Percentiles rank a stretch among this genome's conserved stretches.
phyloP scores from a whole-genome alignment of 2,888 invertebrate genomes.

The Thymelicus acteon region DNA sequence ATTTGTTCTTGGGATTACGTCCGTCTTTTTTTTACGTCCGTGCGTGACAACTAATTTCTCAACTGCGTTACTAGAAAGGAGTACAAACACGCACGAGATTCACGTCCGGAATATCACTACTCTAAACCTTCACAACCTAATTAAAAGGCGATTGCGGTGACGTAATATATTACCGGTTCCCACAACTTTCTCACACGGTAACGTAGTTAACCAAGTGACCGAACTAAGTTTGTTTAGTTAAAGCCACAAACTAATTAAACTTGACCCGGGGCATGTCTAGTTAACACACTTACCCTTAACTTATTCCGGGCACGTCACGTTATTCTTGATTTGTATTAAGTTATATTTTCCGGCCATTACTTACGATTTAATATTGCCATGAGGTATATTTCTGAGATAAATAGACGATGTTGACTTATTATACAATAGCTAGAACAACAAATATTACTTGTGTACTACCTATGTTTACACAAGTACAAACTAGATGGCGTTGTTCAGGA shows the following conservation, averaged over 20 bases:
- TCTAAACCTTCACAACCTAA: neutral
- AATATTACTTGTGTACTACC: too few relatives aligned
- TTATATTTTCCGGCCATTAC: neutral
- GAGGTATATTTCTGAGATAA: too few relatives aligned
- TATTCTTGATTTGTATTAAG: constrained; percentile 1
- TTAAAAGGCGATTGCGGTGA: constrained; percentile 3
- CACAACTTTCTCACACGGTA: constrained; percentile 6
- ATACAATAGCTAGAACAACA: too few relatives aligned
- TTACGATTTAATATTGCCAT: too few relatives aligned
- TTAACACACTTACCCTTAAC: constrained; percentile 4
- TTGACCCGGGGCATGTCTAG: constrained; percentile 20
- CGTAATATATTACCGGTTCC: constrained; percentile 10
- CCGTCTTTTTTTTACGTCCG: too few relatives aligned
- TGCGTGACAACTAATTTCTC: too few relatives aligned
- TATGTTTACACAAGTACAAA: too few relatives aligned
- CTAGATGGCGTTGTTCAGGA: too few relatives aligned
- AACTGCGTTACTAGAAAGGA: too few relatives aligned
- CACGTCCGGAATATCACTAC: neutral
- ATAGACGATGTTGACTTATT: too few relatives aligned
- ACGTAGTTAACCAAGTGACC: constrained; percentile 27
- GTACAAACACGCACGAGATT: neutral
- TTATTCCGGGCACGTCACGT: constrained; percentile 13
- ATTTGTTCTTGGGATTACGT: too few relatives aligned
- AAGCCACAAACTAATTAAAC: constrained; percentile 36
- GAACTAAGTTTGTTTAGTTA: constrained; percentile 28